Evolutionary conservation across 2,888 invertebrate genomes (phyloP).

Genomic region (Trissoscelio sp.): DNA sequence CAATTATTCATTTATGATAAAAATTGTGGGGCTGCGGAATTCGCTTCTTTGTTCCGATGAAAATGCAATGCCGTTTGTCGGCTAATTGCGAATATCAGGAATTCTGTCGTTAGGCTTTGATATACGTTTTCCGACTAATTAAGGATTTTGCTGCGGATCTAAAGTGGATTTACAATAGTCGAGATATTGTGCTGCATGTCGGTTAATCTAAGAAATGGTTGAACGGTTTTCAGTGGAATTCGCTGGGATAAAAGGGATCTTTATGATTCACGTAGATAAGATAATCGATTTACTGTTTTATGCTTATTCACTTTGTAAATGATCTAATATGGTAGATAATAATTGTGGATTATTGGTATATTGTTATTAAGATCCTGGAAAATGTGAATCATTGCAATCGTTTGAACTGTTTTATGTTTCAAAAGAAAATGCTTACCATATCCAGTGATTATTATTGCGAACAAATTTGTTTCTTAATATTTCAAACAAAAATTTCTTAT

Average conservation of each 20-base stretch:
- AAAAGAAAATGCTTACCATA: no score
- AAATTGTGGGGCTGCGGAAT: background rate
- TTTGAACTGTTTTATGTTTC: no score
- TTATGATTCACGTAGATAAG: conserved; percentile 26
- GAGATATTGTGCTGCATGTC: background rate
- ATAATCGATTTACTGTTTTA: conserved; percentile 13
- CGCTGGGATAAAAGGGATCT: conserved; percentile 6
- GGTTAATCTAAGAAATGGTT: conserved; percentile 31
- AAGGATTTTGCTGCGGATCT: conserved; percentile 6
- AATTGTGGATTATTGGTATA: no score
- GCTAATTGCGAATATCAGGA: conserved; percentile 4
- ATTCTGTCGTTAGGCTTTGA: background rate
- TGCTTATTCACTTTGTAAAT: no score
- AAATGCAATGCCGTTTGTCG: background rate
- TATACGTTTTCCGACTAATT: conserved; percentile 16
- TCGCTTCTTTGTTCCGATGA: background rate
- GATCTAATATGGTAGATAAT: no score
- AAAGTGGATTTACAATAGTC: conserved; percentile 8
- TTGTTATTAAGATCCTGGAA: no score
- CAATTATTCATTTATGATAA: background rate
- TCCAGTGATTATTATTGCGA: no score
- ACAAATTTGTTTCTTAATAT: no score
- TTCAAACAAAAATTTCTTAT: no score
- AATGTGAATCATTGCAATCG: no score
- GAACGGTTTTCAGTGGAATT: conserved; percentile 19